A percentile compares a stretch with the other conserved stretches of the same genome.
These are phyloP conservation scores for Montipora capitata DNA, from an alignment of 92 coral and sea anemone species.

Conservation along the genomic window DNA sequence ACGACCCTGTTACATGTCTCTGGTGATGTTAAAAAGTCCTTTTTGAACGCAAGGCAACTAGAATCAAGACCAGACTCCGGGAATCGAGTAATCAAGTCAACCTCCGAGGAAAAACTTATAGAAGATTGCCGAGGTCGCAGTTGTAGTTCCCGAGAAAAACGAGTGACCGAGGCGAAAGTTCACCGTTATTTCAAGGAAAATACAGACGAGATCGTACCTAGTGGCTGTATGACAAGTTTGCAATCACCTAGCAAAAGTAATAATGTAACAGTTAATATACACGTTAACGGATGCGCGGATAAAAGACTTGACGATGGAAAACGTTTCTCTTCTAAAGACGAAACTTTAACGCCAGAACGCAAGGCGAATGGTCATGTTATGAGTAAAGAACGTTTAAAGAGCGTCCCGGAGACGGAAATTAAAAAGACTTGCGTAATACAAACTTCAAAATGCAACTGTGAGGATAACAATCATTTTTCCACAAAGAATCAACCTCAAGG, in stretches of 20 bases:
- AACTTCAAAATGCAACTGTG: not conserved
- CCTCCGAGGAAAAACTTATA: not conserved
- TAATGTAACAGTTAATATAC: not conserved
- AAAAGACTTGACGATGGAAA: not conserved
- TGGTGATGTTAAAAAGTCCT: not conserved
- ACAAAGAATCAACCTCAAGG: not conserved
- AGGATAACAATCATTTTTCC: not conserved
- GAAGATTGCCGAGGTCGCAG: not conserved
- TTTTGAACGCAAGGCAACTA: slow-evolving; percentile 6
- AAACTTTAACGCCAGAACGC: not conserved
- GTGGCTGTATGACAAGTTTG: not conserved
- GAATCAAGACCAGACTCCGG: not conserved
- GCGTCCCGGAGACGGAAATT: not conserved
- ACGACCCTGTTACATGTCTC: not conserved
- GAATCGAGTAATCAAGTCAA: slow-evolving; percentile 2
- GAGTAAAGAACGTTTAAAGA: not conserved
- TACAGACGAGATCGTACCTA: not conserved
- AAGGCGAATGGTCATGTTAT: slow-evolving; percentile 16
- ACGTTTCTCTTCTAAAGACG: not conserved
- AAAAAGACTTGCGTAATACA: not conserved
- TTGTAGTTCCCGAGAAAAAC: not conserved
- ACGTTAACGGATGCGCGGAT: not conserved
- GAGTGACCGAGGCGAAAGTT: not conserved
- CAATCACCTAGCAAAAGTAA: not conserved
- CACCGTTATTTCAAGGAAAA: not conserved